Conservation (phyloP, 1,140 invertebrate species). For the Conopomorpha cramerella region DNA sequence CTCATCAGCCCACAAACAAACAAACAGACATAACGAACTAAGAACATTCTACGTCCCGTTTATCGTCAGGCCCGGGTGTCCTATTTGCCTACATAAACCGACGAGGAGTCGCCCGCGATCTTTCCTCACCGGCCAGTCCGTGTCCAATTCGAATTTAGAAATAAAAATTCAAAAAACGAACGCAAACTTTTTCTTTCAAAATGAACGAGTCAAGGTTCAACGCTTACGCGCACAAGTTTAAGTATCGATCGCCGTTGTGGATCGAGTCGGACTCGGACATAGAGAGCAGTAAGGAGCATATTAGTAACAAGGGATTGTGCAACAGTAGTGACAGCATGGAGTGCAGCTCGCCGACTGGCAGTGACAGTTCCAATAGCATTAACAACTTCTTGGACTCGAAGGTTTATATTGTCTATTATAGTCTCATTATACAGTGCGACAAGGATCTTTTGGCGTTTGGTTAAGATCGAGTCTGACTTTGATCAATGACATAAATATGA, state of each 20-base stretch:
- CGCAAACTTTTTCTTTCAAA: constrained; percentile 7
- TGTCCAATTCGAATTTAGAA: no score
- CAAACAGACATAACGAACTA: no score
- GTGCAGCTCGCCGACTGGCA: constrained; percentile 16
- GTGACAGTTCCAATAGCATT: constrained; percentile 40
- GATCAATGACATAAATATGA: no score
- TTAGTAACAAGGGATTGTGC: constrained; percentile 20
- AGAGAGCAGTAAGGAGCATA: constrained; percentile 25
- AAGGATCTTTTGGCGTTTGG: no score
- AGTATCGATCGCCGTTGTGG: constrained; percentile 53
- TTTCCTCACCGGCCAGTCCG: no score
- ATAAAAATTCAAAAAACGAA: no score
- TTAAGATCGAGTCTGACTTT: no score
- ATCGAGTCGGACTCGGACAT: constrained; percentile 48
- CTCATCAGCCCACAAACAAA: no score
- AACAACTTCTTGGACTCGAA: constrained; percentile 54
- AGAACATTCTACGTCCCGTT: no score
- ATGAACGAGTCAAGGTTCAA: constrained; percentile 32
- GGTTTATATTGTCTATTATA: constrained; percentile 14
- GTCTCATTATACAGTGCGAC: no score
- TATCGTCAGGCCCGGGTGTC: constrained; percentile 10
- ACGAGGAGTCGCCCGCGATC: constrained; percentile 25
- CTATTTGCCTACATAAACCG: constrained; percentile 28
- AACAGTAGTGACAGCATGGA: constrained; percentile 37
- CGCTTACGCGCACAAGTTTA: constrained; percentile 46